A percentile compares a stretch with the other conserved stretches of the same genome.
Evolutionary conservation across 2,888 invertebrate genomes (phyloP).

Genomic region (Drosophila formosana): DNA sequence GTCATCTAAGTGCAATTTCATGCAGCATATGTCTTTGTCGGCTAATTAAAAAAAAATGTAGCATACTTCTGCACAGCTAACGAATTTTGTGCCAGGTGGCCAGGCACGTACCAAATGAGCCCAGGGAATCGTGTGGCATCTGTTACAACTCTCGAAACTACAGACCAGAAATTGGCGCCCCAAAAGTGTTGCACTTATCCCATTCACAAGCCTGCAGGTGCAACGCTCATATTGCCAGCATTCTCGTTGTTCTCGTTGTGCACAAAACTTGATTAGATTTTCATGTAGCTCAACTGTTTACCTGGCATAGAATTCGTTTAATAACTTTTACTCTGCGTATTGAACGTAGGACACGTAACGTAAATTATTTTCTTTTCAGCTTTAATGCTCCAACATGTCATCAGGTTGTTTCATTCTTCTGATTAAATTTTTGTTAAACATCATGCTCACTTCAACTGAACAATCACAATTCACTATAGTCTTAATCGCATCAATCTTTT

Average conservation of each 20-base stretch:
- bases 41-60: slow-evolving; percentile 7
- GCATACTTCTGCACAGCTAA: slow-evolving; percentile 26
- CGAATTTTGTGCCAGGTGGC: slow-evolving; percentile 8
- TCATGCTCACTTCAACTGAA: no score
- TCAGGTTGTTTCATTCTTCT: no score
- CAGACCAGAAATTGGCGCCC: slow-evolving; percentile 19
- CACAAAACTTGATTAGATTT: slow-evolving; percentile 62
- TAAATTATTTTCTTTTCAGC: neutral
- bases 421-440: no score
- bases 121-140: slow-evolving; percentile 24
- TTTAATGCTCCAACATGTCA: no score
- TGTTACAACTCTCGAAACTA: slow-evolving; percentile 14
- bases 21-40: slow-evolving; percentile 5
- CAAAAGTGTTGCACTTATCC: slow-evolving; percentile 34
- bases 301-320: slow-evolving; percentile 39
- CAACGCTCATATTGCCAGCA: slow-evolving; percentile 37
- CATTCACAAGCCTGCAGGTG: slow-evolving; percentile 42
- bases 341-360: neutral
- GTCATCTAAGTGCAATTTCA: slow-evolving; percentile 21
- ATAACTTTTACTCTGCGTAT: neutral
- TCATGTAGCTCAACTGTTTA: slow-evolving; percentile 19
- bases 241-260: slow-evolving; percentile 20
- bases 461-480: no score
- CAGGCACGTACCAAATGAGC: slow-evolving; percentile 37
- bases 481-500: no score